A percentile compares a stretch with the other conserved stretches of the same genome.
These are phyloP conservation scores for Rhinolophus sinicus DNA, from an alignment of 2,113 vertebrate species.

Conservation along the genomic window DNA sequence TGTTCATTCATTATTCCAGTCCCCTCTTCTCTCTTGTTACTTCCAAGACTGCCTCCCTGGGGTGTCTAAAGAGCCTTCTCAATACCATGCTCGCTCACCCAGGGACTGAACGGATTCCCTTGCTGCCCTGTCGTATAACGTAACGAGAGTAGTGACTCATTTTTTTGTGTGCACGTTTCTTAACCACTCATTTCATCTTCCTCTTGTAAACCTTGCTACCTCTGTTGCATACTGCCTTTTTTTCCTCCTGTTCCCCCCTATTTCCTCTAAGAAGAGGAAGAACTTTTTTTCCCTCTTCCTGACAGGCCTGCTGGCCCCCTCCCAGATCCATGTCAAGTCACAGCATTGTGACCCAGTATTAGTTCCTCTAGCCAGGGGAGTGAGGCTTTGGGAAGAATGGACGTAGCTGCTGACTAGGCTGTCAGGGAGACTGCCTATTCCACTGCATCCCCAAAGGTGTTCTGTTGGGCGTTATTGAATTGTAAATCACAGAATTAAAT, in stretches of 20 bases:
- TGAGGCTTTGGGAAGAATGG: not conserved
- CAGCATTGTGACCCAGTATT: not conserved
- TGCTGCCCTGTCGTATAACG: constrained; percentile 18
- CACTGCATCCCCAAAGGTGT: constrained; percentile 18
- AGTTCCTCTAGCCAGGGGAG: not conserved
- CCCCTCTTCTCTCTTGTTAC: constrained; percentile 20
- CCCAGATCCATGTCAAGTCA: not conserved
- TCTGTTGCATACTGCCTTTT: not conserved
- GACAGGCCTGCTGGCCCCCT: not conserved
- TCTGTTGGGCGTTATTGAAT: constrained; percentile 7
- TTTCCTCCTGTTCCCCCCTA: not conserved
- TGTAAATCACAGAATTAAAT: constrained; percentile 63
- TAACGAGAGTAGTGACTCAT: constrained; percentile 39
- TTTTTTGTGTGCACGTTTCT: constrained; percentile 17
- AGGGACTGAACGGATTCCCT: not conserved
- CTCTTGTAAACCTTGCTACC: constrained; percentile 1
- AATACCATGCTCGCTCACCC: not conserved
- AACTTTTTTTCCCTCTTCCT: constrained; percentile 18
- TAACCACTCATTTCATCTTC: constrained; percentile 45
- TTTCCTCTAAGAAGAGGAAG: not conserved
- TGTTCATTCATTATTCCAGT: constrained; percentile 29
- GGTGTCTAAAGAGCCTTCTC: not conserved
- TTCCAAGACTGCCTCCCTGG: not conserved
- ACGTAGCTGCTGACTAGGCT: not conserved
- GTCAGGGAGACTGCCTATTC: not conserved